phyloP scores from a whole-genome alignment of 2,888 invertebrate genomes.

The Ceramica pisi region DNA sequence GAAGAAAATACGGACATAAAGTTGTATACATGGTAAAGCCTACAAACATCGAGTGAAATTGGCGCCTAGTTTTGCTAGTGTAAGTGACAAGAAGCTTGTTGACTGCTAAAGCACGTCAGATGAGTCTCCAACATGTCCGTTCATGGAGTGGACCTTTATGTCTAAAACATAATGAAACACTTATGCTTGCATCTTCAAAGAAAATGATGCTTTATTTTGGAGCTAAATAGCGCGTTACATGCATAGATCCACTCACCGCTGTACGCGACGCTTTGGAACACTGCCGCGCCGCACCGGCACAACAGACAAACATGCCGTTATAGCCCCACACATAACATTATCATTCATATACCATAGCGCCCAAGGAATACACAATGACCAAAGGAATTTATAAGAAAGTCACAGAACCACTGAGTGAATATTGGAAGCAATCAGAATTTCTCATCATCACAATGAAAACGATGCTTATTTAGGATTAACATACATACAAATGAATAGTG shows the following conservation, averaged over 20 bases:
- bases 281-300: constrained; percentile 92
- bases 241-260: constrained; percentile 96
- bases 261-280: constrained; percentile 99
- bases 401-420: constrained; percentile 38
- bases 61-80: constrained; percentile 61
- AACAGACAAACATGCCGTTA: constrained; percentile 90
- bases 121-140: constrained; percentile 80
- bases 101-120: constrained; percentile 76
- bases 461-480: constrained; percentile 41
- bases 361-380: constrained; percentile 56
- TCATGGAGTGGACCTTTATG: constrained; percentile 79
- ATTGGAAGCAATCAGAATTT: constrained; percentile 47
- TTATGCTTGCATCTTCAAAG: constrained; percentile 42
- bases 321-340: constrained; percentile 73
- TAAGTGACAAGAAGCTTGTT: constrained; percentile 75
- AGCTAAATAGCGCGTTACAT: constrained; percentile 74
- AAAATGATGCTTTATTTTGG: constrained; percentile 39
- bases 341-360: constrained; percentile 65
- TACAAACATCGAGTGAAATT: constrained; percentile 57
- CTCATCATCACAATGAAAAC: constrained; percentile 40
- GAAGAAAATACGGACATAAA: constrained; percentile 10
- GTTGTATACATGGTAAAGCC: constrained; percentile 51
- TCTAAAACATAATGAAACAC: constrained; percentile 58
- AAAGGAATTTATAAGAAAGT: constrained; percentile 37
- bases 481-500: constrained; percentile 58